These are phyloP conservation scores for Pygoscelis antarcticus DNA, from an alignment of 2,113 vertebrate genomes.

Conservation along the genomic window DNA sequence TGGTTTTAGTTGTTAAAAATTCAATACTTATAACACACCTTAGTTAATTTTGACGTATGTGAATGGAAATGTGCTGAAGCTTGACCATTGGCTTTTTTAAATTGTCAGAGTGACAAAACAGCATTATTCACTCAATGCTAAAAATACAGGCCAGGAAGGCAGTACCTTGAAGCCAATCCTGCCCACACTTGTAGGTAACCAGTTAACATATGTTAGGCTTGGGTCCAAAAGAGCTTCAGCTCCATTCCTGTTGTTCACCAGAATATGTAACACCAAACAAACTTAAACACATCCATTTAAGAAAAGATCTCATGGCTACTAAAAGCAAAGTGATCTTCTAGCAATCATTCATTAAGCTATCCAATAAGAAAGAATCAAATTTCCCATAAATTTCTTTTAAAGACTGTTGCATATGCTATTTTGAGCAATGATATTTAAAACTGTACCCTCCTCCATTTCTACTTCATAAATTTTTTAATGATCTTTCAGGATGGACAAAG, in stretches of 20 bases:
- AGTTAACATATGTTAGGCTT: not conserved
- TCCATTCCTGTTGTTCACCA: not conserved
- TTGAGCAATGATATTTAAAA: not conserved
- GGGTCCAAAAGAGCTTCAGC: not conserved
- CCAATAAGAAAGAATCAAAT: not conserved
- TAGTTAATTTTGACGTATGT: not conserved
- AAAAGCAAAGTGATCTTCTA: not conserved
- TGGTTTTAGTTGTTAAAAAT: not conserved
- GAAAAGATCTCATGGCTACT: not conserved
- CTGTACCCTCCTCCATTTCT: not conserved
- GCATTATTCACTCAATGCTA: not conserved
- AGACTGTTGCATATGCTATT: not conserved
- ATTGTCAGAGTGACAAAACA: not conserved
- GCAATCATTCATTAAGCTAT: not conserved
- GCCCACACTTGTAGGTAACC: not conserved
- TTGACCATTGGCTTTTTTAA: not conserved
- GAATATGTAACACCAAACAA: not conserved
- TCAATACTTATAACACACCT: not conserved
- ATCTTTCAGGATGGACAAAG: not conserved
- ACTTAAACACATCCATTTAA: not conserved
- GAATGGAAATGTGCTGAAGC: not conserved
- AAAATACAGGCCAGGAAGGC: not conserved
- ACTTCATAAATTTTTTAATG: not conserved
- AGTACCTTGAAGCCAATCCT: not conserved
- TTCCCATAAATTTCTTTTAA: not conserved